Evolutionary conservation across 2,888 invertebrate species (phyloP), one percentile per base, ranked within the genome.

Genomic region (Drosophila imparisetae): DNA sequence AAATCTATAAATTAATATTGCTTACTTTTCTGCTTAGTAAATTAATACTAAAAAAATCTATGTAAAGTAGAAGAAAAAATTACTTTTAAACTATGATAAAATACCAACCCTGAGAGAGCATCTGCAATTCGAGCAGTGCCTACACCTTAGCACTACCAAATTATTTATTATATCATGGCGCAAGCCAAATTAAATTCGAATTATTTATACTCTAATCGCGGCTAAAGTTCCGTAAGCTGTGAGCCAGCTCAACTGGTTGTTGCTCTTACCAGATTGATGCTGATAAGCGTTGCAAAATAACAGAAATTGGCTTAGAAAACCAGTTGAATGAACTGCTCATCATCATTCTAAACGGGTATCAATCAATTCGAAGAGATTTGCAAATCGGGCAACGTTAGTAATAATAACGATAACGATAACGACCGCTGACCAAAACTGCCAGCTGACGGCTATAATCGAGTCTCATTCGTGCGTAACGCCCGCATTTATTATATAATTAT

Each of bases 381-480:
- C 75, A 67, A 58, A 57, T 72, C 63, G 24, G 50, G 49, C 50
- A 71, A 38, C 40, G 27, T 24, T 54, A 24, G 21, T 57, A 48
- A 53, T 34, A 50, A 73, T 61, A 55, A 59, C 58, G 75, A 67
- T 79, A 75, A 68, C 63, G 53, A 61, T 71, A 77, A 69, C 60
- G 53, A 71, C 76, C 36, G 50, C 32, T 49, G 29, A 38, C 80
- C 80, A 66, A 75, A 80, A 58, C n/a, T 58, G 77, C 52, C 77
- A 69, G 58, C 61, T 48, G 34, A 27, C 48, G 45, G 8, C 63
- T 66, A 81, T 81, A 65, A 78, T 73, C 59, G 32, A 30, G 49
- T 32, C 24, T 45, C 72, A 64, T 69, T 79, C 81, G 81, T 73
- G 78, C 81, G 78, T 79, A 79, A 81, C 78, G 55, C 8, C 8